Evolutionary conservation across 2,888 invertebrate species (phyloP), one percentile per base, ranked within the genome.

Genomic region (Heliconius aoede): DNA sequence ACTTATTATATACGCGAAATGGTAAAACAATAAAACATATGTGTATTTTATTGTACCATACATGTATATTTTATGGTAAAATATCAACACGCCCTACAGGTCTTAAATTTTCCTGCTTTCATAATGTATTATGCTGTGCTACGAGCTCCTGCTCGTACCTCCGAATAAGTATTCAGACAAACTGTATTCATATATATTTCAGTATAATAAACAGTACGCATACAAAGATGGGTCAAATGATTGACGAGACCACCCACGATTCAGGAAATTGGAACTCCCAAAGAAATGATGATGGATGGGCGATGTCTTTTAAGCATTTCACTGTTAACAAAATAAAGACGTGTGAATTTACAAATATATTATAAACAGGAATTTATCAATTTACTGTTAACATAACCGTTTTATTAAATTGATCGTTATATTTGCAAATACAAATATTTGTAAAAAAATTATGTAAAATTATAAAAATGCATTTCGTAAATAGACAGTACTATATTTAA

Each of bases 261-360:
- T 60, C 18, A 72, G 72, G 72, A 72, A 72, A 58, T 32, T 69
- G 69, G 69, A 58, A 58, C 58, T 32, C 72, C 58, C 24, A 36
- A 58, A 72, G 72, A 60, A 60, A 72, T 72, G 26, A 72, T 72
- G 72, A 72, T 60, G 72, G 72, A 72, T 72, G 36, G 60, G 36
- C 55, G 15, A 32, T 32, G 58, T 58, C 32, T 21, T 24, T 72
- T 60, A 72, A 58, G 18, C 72, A 58, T 72, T 72, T 72, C 32
- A 60, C 26, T 21, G 72, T 60, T 72, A 72, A 72, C 36, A 60
- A 60, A 36, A 60, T 72, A 72, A 72, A 72, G 58, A 60, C 24
- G 60, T 26, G 60, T 40, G 26, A 60, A 26, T 30, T 55, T 69
- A 69, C n/a, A 55, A 55, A 55, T 7, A 69, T 55, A n/a, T 69